Evolutionary conservation across 1,140 invertebrate species (phyloP), one percentile per base, ranked within the genome.

Genomic region (Portunus trituberculatus): DNA sequence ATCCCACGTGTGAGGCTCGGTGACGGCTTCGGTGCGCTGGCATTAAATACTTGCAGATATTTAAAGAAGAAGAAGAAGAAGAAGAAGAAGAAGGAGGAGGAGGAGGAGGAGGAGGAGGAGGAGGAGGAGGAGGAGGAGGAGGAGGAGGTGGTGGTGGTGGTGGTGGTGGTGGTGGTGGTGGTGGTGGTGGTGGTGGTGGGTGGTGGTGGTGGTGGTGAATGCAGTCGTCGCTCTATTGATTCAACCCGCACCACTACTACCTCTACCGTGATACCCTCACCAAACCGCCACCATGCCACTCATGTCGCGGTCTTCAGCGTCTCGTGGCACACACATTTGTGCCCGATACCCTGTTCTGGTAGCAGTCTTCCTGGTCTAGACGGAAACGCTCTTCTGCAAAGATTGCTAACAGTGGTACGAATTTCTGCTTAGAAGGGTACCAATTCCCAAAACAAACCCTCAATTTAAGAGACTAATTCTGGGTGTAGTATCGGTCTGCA

Each of bases 171-270:
- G 20, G 87, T 3, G n/a, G n/a, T 8, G 1, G 4, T 4, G n/a
- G 45, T 4, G 7, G 87, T 45, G 28, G 2, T 28, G 39, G 39
- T 31, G 29, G 6, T 6, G 16, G 6, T n/a, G 39, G 46, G 16
- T 0, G 59, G 45, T 46, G 28, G 91, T 0, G 59, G 46, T 89
- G 87, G 46, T 45, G 86, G 14, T 46, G 82, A 20, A 28, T 48
- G 67, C 76, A 83, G 91, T 76, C 92, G 29, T 48, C 82, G 48
- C 83, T 87, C 82, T 93, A 93, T 93, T 52, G 92, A 93, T 93
- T 93, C 83, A 48, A 86, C 92, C 84, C 92, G 84, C 92, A 93
- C 92, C 59, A 28, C 46, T 4, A 59, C 92, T 84, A 93, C 20
- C 39, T 39, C 67, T 82, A 93, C 92, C 92, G 76, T 28, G 82